Conservation (phyloP, 64 coral and sea anemone species). For the Orbicella faveolata region DNA sequence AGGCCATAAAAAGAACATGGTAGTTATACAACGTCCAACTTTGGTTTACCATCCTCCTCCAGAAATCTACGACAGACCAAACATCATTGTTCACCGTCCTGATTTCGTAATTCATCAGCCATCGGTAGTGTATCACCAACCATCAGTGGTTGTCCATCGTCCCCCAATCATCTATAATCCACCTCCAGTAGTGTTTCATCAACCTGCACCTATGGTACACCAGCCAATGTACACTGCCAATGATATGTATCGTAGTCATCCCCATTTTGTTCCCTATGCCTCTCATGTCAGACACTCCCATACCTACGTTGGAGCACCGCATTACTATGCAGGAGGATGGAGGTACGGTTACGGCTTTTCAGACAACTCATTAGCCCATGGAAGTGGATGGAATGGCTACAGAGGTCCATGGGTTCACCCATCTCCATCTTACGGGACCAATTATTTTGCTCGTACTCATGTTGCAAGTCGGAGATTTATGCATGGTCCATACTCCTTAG, state of each 20-base stretch:
- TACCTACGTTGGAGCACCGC: conserved; percentile 64
- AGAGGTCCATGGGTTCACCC: neutral
- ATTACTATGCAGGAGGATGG: conserved; percentile 63
- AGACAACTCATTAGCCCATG: neutral
- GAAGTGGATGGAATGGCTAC: neutral
- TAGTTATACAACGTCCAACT: conserved; percentile 61
- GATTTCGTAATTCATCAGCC: conserved; percentile 86
- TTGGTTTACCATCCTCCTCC: conserved; percentile 87
- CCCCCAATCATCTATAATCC: conserved; percentile 83
- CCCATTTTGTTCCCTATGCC: conserved; percentile 43
- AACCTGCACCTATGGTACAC: conserved; percentile 67
- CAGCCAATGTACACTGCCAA: conserved; percentile 65
- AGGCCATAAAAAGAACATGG: conserved; percentile 74
- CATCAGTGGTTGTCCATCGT: conserved; percentile 86
- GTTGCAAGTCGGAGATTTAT: neutral
- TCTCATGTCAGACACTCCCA: conserved; percentile 37
- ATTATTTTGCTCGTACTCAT: neutral
- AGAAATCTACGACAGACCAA: conserved; percentile 82
- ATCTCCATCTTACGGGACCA: neutral
- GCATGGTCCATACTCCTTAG: neutral
- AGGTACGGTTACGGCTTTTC: conserved; percentile 47
- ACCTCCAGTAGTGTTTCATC: conserved; percentile 86
- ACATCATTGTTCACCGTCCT: conserved; percentile 81
- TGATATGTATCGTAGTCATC: conserved; percentile 66
- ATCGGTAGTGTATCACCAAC: conserved; percentile 82